Conservation (phyloP, 2,797 vertebrate species). For the Denticeps clupeoides region DNA sequence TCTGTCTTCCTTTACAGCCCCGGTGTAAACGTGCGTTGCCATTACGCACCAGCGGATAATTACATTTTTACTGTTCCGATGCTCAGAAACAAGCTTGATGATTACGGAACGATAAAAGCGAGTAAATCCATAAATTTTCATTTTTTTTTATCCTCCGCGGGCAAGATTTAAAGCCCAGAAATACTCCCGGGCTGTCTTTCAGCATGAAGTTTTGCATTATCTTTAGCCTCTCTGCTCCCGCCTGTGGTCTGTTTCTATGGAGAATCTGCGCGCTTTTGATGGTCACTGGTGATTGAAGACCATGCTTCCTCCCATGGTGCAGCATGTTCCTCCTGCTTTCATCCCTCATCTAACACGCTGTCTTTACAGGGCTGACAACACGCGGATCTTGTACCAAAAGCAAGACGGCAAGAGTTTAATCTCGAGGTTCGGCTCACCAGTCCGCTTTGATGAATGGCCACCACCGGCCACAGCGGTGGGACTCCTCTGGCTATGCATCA, state of each 20-base stretch:
- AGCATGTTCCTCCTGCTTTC: background rate
- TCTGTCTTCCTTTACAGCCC: conserved; percentile 7
- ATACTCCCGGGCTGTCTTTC: background rate
- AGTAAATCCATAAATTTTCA: conserved; percentile 3
- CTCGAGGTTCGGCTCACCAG: conserved; percentile 4
- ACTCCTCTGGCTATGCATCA: conserved; percentile 17
- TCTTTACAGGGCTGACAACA: background rate
- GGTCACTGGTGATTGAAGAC: conserved; percentile 1
- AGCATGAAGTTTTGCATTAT: background rate
- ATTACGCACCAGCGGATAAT: conserved; percentile 8
- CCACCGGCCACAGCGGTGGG: background rate
- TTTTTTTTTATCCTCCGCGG: background rate
- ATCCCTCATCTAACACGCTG: background rate
- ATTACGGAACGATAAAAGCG: conserved; percentile 3
- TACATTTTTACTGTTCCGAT: conserved; percentile 8
- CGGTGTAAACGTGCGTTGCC: conserved; percentile 8
- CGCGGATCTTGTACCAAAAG: conserved; percentile 1
- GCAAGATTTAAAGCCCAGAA: conserved; percentile 4
- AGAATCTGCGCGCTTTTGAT: background rate
- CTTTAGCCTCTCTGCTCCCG: background rate
- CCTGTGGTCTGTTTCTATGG: conserved; percentile 1
- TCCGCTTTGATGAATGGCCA: conserved; percentile 9
- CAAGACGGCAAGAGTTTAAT: conserved; percentile 6
- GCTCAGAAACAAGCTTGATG: background rate
- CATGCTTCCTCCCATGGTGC: too few species aligned